These are phyloP conservation scores for Phylloscopus whistleri DNA, from an alignment of 2,113 vertebrate genomes.

Conservation along the genomic window DNA sequence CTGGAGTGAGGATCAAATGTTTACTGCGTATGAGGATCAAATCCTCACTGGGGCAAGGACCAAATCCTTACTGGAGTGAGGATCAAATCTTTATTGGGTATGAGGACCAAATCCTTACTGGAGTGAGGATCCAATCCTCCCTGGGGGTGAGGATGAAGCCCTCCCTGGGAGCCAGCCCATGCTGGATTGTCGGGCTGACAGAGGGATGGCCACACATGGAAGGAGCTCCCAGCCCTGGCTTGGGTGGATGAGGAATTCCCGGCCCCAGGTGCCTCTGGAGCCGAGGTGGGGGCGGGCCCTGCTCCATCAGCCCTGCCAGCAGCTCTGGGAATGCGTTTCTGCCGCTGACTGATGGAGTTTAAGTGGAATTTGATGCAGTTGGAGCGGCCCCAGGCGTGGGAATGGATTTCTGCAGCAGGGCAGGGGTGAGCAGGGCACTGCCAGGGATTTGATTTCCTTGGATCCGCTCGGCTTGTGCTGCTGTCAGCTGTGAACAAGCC, in stretches of 20 bases:
- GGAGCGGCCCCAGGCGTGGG: neutral
- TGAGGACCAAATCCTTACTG: no score
- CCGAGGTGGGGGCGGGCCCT: neutral
- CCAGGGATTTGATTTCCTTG: neutral
- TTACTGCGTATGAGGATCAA: no score
- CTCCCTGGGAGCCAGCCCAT: accelerated
- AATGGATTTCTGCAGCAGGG: neutral
- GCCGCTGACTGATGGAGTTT: neutral
- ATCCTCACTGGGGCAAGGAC: no score
- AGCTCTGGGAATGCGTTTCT: neutral
- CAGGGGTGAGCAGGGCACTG: neutral
- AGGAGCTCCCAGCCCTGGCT: neutral
- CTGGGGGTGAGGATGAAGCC: no score
- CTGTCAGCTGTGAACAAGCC: constrained; percentile 15
- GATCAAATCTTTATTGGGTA: neutral
- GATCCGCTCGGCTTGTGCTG: neutral
- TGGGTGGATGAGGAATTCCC: neutral
- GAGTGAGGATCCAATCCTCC: accelerated
- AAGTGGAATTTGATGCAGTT: constrained; percentile 1
- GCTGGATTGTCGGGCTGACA: neutral
- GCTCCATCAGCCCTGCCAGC: neutral
- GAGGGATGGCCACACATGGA: neutral
- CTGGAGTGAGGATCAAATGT: no score
- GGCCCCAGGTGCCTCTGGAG: neutral
- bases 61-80: no score